These are phyloP conservation scores for Pangasianodon gigas DNA, from an alignment of 2,113 vertebrate genomes.

Conservation along the genomic window DNA sequence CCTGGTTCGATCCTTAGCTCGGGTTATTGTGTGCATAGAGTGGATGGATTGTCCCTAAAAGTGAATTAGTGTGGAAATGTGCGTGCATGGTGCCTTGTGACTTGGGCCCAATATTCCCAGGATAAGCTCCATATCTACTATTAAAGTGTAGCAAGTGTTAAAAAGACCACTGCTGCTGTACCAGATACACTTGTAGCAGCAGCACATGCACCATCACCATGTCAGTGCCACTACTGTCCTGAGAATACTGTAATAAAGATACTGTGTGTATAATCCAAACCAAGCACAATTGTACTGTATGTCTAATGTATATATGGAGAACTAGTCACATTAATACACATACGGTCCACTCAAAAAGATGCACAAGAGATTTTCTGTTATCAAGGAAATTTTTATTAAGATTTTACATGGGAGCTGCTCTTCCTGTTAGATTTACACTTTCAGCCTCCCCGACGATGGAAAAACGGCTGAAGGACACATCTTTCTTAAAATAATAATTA, in stretches of 20 bases:
- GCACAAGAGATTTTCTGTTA: conserved; percentile 1
- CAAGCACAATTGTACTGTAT: background rate
- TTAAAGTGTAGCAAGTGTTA: background rate
- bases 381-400: conserved; percentile 68
- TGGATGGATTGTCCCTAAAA: background rate
- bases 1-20: background rate
- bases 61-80: background rate
- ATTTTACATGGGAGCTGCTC: conserved; percentile 56
- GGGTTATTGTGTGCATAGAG: background rate
- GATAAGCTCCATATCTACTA: background rate
- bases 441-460: conserved; percentile 33
- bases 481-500: conserved; percentile 41
- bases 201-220: too few species aligned
- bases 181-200: too few species aligned
- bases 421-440: conserved; percentile 44
- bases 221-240: too few species aligned
- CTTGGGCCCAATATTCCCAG: background rate
- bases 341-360: background rate
- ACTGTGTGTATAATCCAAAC: background rate
- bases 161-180: too few species aligned
- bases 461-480: conserved; percentile 26
- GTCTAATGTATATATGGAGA: background rate
- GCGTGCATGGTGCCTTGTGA: background rate
- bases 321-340: too few species aligned
- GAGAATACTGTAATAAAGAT: too few species aligned